These are phyloP conservation scores for Chalcis sispes DNA, from an alignment of 2,888 invertebrate species.

Conservation along the genomic window DNA sequence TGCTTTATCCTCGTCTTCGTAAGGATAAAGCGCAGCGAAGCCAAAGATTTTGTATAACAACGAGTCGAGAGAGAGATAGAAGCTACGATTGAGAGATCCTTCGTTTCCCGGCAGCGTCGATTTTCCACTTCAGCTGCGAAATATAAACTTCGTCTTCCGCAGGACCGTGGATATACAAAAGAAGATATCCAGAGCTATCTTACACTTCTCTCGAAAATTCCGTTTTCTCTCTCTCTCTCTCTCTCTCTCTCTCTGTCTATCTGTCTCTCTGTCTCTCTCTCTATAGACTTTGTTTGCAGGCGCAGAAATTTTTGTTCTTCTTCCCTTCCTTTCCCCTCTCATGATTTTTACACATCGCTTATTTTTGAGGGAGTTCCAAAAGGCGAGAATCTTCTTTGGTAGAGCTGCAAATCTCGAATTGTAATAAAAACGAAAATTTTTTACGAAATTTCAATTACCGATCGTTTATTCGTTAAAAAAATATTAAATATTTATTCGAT, in stretches of 20 bases:
- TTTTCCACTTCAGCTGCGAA: conserved; percentile 31
- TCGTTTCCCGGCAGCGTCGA: not conserved
- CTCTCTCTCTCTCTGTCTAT: not conserved
- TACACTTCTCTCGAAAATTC: conserved; percentile 3
- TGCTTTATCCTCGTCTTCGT: too few relatives aligned
- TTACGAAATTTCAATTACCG: too few relatives aligned
- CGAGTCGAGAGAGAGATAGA: not conserved
- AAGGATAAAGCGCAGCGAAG: not conserved
- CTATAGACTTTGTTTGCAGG: too few relatives aligned
- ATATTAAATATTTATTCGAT: too few relatives aligned
- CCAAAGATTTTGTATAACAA: not conserved
- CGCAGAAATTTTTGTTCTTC: not conserved
- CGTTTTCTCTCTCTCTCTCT: not conserved
- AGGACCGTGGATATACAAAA: conserved; percentile 1
- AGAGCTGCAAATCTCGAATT: too few relatives aligned
- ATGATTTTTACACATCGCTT: too few relatives aligned
- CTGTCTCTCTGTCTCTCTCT: not conserved
- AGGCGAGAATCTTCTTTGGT: too few relatives aligned
- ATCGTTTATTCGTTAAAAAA: too few relatives aligned
- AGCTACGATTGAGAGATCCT: too few relatives aligned
- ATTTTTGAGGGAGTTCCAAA: too few relatives aligned
- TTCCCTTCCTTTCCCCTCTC: too few relatives aligned
- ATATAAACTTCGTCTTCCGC: conserved; percentile 18
- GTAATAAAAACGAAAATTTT: too few relatives aligned
- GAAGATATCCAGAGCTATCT: conserved; percentile 18